These are phyloP conservation scores for Bradypodion ventrale DNA, from an alignment of 2,797 vertebrate genomes.

Conservation along the genomic window DNA sequence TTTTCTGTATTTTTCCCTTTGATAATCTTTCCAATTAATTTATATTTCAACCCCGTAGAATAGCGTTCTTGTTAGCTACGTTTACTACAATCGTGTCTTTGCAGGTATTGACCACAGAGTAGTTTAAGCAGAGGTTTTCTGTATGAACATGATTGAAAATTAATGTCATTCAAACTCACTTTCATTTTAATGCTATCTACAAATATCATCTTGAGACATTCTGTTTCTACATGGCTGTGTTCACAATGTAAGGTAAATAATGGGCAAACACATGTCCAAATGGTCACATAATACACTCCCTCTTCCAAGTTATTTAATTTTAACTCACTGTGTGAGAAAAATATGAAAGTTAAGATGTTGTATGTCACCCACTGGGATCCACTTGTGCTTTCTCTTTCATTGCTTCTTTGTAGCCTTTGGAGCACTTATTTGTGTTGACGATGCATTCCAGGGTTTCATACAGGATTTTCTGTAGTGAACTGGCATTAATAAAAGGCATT, in stretches of 20 bases:
- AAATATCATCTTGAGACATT: too few species aligned
- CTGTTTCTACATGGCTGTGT: neutral
- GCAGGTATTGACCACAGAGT: neutral
- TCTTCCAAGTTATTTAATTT: neutral
- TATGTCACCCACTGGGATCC: neutral
- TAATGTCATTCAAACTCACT: neutral
- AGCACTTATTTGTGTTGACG: neutral
- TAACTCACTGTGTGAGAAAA: neutral
- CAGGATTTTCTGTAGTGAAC: neutral
- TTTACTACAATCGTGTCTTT: conserved; percentile 9
- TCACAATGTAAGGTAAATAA: neutral
- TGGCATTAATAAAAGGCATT: neutral
- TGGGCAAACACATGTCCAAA: neutral
- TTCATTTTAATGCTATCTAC: conserved; percentile 17
- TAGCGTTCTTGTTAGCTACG: neutral
- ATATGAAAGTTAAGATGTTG: neutral
- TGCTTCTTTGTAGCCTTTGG: neutral
- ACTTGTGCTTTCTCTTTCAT: neutral
- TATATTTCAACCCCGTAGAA: conserved; percentile 41
- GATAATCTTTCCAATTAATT: conserved; percentile 27
- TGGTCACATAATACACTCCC: neutral
- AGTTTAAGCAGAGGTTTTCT: conserved; percentile 12
- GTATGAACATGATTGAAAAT: neutral
- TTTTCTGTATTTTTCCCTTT: conserved; percentile 32
- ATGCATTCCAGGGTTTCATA: neutral